A percentile compares a stretch with the other conserved stretches of the same genome.
These are phyloP conservation scores for Pristionchus fissidentatus DNA, from an alignment of 2,888 invertebrate genomes.

Conservation along the genomic window DNA sequence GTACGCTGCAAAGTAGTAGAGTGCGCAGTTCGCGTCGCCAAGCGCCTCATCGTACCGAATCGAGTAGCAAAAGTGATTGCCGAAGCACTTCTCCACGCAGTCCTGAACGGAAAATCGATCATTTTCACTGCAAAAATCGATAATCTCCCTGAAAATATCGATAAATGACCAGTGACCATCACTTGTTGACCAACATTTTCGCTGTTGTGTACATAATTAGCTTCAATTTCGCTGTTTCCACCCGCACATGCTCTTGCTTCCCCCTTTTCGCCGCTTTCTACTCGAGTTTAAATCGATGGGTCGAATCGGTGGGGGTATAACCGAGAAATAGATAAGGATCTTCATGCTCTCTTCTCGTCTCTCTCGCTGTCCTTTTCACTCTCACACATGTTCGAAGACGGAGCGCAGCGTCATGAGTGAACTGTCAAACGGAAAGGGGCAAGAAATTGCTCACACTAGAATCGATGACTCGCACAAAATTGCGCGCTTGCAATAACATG, in stretches of 20 bases:
- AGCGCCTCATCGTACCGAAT: conserved; percentile 42
- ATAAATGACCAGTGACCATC: too few species aligned
- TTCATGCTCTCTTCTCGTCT: too few species aligned
- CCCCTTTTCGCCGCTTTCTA: neutral
- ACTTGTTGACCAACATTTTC: too few species aligned
- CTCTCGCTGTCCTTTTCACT: conserved; percentile 24
- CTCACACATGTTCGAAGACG: conserved; percentile 32
- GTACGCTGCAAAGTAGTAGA: conserved; percentile 66
- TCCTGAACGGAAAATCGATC: conserved; percentile 56
- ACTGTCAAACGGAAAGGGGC: too few species aligned
- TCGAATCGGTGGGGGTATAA: neutral
- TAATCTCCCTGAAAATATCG: too few species aligned
- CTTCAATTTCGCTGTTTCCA: too few species aligned
- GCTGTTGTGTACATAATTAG: too few species aligned
- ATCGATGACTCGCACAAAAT: too few species aligned
- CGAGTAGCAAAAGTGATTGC: conserved; percentile 59
- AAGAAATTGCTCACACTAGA: too few species aligned
- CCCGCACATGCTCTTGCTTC: too few species aligned
- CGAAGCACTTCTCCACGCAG: conserved; percentile 70
- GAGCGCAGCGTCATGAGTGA: neutral
- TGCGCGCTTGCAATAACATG: too few species aligned
- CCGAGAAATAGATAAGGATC: conserved; percentile 26
- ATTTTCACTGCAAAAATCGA: too few species aligned
- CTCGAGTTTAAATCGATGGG: neutral
- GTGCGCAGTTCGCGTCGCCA: conserved; percentile 52